Percentiles rank a stretch among this genome's conserved stretches.
Evolutionary conservation across 2,888 invertebrate genomes (phyloP).

Genomic region (Coenonympha arcania): DNA sequence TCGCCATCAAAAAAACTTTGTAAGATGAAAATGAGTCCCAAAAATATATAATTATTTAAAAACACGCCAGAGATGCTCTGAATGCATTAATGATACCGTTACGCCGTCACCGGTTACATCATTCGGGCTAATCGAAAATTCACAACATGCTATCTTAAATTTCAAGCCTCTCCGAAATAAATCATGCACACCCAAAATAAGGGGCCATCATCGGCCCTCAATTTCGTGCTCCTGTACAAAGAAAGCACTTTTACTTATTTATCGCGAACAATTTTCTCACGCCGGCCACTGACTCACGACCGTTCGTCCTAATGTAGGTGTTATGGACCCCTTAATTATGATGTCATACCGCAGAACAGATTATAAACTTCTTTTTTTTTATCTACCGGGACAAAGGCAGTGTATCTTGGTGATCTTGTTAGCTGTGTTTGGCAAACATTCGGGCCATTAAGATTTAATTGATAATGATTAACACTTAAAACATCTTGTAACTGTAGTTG

Average conservation of each 20-base stretch:
- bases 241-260: constrained; percentile 72
- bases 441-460: constrained; percentile 28
- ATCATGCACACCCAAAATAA: constrained; percentile 58
- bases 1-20: not conserved
- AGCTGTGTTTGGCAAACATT: constrained; percentile 32
- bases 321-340: constrained; percentile 60
- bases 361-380: constrained; percentile 46
- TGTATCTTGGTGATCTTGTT: constrained; percentile 39
- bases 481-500: constrained; percentile 25
- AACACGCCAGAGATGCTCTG: constrained; percentile 4
- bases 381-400: constrained; percentile 51
- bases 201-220: constrained; percentile 57
- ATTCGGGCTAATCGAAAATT: constrained; percentile 62
- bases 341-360: constrained; percentile 52
- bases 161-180: constrained; percentile 61
- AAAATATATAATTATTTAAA: constrained; percentile 11
- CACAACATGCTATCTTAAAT: constrained; percentile 57
- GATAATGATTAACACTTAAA: constrained; percentile 28
- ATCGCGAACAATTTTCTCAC: constrained; percentile 57
- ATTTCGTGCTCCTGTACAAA: constrained; percentile 61
- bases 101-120: constrained; percentile 49
- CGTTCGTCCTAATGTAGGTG: constrained; percentile 39
- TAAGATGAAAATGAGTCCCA: not conserved
- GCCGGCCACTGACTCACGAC: constrained; percentile 53
- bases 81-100: constrained; percentile 21